Evolutionary conservation across 2,888 invertebrate species (phyloP).

Genomic region (Agapostemon virescens): DNA sequence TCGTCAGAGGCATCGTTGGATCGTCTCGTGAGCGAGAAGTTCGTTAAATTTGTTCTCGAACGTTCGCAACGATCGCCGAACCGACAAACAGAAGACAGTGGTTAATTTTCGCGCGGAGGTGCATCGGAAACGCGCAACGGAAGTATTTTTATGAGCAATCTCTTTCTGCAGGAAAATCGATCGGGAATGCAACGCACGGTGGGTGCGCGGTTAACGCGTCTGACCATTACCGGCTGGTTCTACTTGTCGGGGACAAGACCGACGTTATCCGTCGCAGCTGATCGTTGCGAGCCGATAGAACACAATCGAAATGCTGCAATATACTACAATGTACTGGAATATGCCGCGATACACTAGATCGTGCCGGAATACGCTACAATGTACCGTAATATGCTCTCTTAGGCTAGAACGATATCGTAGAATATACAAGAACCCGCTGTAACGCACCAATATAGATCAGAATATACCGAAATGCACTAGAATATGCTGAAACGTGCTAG

Average conservation of each 20-base stretch:
- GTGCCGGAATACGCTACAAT: too few relatives aligned
- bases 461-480: too few relatives aligned
- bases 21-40: background rate
- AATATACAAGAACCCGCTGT: too few relatives aligned
- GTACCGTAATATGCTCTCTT: too few relatives aligned
- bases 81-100: too few relatives aligned
- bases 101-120: background rate
- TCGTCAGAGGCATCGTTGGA: background rate
- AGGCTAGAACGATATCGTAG: too few relatives aligned
- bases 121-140: background rate
- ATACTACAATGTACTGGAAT: background rate
- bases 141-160: background rate
- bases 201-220: constrained; percentile 8
- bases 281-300: constrained; percentile 1
- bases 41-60: background rate
- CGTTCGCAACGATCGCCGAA: background rate
- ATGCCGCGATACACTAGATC: too few relatives aligned
- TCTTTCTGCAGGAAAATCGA: background rate
- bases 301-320: background rate
- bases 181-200: background rate
- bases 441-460: too few relatives aligned
- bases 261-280: background rate
- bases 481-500: too few relatives aligned
- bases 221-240: constrained; percentile 10
- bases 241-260: background rate